Evolutionary conservation across 2,113 vertebrate genomes (phyloP).

Genomic region (Ailuropoda melanoleuca): DNA sequence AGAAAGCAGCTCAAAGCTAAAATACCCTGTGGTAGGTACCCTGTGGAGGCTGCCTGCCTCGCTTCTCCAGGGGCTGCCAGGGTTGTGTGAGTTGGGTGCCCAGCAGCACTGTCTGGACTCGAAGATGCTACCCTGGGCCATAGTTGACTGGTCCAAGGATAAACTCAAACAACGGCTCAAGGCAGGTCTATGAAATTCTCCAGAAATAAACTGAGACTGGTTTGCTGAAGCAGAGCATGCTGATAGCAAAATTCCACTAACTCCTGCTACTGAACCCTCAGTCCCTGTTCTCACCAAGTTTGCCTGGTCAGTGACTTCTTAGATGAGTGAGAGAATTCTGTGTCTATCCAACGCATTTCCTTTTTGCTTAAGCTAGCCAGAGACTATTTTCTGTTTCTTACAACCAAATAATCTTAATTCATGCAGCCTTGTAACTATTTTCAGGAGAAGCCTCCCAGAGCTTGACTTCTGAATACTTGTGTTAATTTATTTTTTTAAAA

Average conservation of each 20-base stretch:
- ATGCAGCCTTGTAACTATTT: neutral
- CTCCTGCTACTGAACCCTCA: neutral
- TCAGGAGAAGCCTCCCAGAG: neutral
- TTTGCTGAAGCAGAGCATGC: neutral
- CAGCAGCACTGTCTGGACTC: neutral
- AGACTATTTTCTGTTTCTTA: neutral
- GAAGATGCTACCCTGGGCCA: neutral
- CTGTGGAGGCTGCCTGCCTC: neutral
- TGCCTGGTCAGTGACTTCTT: neutral
- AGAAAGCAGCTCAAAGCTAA: neutral
- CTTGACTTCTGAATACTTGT: neutral
- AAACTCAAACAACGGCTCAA: neutral
- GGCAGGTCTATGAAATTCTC: neutral
- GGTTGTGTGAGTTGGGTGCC: neutral
- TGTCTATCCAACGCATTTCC: neutral
- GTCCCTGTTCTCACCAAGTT: neutral
- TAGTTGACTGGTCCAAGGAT: neutral
- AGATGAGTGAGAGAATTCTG: neutral
- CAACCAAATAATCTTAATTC: slow-evolving; percentile 2
- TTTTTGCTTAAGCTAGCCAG: neutral
- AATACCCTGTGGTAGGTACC: neutral
- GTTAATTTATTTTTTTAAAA: neutral
- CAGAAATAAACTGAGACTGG: neutral
- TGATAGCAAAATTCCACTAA: neutral
- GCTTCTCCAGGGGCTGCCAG: neutral